Percentiles rank a stretch among this genome's conserved stretches.
Conservation (phyloP, 23 tunicate species). For the Oikopleura dioica region DNA sequence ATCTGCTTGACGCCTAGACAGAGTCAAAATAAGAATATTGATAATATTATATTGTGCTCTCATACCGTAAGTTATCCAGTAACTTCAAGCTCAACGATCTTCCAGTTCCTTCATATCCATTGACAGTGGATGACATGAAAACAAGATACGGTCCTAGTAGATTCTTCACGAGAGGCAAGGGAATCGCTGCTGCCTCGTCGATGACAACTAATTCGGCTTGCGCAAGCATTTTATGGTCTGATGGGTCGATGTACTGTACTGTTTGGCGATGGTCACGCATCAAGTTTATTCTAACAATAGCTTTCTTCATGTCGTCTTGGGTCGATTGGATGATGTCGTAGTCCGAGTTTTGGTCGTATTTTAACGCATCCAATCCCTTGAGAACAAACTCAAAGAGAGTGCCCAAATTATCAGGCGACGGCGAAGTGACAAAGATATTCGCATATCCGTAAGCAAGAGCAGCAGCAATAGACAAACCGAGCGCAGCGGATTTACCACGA, state of each 20-base stretch:
- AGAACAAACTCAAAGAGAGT: conserved; percentile 69
- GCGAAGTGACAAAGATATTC: conserved; percentile 73
- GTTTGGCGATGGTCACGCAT: conserved; percentile 74
- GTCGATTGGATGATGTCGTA: conserved; percentile 74
- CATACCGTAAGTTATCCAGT: conserved; percentile 38
- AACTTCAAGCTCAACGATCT: conserved; percentile 58
- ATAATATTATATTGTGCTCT: conserved; percentile 17
- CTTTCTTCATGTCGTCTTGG: conserved; percentile 60
- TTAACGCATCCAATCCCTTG: conserved; percentile 77
- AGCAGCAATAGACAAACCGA: conserved; percentile 52
- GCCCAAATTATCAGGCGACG: conserved; percentile 59
- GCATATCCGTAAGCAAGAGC: conserved; percentile 77
- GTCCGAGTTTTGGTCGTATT: conserved; percentile 66
- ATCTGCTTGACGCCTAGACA: background rate
- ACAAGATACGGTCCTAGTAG: conserved; percentile 68
- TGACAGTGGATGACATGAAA: conserved; percentile 76
- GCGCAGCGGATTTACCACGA: conserved; percentile 66
- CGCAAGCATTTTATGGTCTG: conserved; percentile 39
- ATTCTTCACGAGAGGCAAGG: conserved; percentile 56
- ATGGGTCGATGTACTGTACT: conserved; percentile 35
- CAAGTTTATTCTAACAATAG: conserved; percentile 58
- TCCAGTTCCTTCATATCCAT: conserved; percentile 98
- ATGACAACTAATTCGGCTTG: conserved; percentile 71
- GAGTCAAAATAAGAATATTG: background rate
- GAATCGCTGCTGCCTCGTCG: conserved; percentile 95